These are phyloP conservation scores for Drosophila nigritarsus DNA, from an alignment of 2,888 invertebrate genomes.

Conservation along the genomic window DNA sequence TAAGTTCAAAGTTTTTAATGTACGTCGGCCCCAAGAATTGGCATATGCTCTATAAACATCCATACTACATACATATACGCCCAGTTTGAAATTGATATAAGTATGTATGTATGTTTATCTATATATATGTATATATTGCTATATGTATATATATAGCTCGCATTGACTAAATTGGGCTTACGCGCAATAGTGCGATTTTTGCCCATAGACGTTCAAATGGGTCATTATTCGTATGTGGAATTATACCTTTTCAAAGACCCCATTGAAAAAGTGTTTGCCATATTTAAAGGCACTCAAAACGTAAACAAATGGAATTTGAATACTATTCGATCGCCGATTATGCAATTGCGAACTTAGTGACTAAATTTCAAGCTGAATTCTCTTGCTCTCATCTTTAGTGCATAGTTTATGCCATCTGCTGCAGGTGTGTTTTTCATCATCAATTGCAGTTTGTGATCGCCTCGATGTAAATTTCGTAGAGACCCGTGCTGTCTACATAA, in stretches of 20 bases:
- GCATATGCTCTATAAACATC: slow-evolving; percentile 43
- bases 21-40: slow-evolving; percentile 28
- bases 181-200: not conserved
- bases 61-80: slow-evolving; percentile 8
- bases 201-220: slow-evolving; percentile 2
- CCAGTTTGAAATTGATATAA: slow-evolving; percentile 45
- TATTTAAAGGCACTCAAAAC: not conserved
- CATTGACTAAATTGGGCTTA: slow-evolving; percentile 14
- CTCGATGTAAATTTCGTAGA: slow-evolving; percentile 3
- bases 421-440: slow-evolving; percentile 1
- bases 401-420: not conserved
- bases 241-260: not conserved
- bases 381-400: not conserved
- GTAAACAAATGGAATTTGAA: not conserved
- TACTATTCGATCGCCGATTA: not conserved
- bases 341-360: slow-evolving; percentile 5
- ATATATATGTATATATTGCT: not conserved
- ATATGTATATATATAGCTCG: not conserved
- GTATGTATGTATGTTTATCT: slow-evolving; percentile 4
- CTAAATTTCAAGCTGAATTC: slow-evolving; percentile 4
- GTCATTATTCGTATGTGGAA: not conserved
- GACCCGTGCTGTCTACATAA: slow-evolving; percentile 13
- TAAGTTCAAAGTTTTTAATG: slow-evolving; percentile 55
- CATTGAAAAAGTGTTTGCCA: not conserved
- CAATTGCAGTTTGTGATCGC: not conserved